These are phyloP conservation scores for Lepilemur septentrionalis DNA, from an alignment of 2,797 vertebrate genomes.

Conservation along the genomic window DNA sequence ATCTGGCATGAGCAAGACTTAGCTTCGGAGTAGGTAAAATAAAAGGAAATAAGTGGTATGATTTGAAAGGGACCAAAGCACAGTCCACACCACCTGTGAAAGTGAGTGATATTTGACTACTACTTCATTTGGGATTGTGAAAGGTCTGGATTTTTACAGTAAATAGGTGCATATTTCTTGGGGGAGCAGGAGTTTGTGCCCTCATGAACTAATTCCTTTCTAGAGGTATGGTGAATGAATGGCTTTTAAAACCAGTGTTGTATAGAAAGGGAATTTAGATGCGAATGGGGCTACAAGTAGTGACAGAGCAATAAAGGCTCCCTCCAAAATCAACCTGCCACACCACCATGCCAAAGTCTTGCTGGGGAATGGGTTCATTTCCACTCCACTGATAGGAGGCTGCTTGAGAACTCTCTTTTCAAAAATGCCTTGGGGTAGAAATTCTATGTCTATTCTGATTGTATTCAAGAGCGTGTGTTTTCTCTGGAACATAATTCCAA, in stretches of 20 bases:
- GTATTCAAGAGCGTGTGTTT: background rate
- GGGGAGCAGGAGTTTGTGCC: background rate
- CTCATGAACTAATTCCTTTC: background rate
- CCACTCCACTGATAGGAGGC: rapidly evolving
- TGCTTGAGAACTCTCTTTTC: background rate
- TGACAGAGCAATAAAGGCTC: background rate
- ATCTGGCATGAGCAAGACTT: background rate
- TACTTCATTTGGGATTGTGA: background rate
- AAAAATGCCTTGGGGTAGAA: background rate
- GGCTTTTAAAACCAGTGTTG: background rate
- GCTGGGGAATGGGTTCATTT: background rate
- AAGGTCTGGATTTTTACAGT: background rate
- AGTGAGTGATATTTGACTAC: background rate
- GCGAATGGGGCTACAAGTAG: background rate
- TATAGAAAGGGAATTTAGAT: background rate
- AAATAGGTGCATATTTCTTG: background rate
- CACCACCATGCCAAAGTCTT: background rate
- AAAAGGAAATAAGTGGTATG: background rate
- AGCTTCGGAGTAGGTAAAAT: background rate
- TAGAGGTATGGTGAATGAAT: background rate
- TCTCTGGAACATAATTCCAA: background rate
- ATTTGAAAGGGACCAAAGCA: background rate
- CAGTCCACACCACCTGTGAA: background rate
- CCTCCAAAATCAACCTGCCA: background rate
- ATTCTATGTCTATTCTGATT: background rate